Conservation (phyloP, 2,113 vertebrate species). For the Talpa occidentalis region DNA sequence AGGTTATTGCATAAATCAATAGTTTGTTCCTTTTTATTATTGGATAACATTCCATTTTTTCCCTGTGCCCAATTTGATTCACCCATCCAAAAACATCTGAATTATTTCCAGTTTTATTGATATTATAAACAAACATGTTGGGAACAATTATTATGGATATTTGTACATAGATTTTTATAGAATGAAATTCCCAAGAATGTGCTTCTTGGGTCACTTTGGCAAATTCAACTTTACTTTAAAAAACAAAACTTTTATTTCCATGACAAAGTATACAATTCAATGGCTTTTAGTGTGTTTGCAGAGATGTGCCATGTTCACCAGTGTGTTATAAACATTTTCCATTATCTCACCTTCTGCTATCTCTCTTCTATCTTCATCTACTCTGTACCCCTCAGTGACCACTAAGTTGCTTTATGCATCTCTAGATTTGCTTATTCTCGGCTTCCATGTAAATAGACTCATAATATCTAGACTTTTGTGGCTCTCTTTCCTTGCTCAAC, state of each 20-base stretch:
- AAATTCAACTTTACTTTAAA: not conserved
- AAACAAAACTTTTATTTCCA: not conserved
- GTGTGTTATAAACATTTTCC: not conserved
- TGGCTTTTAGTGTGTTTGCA: not conserved
- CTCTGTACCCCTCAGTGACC: not conserved
- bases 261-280: not conserved
- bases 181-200: not conserved
- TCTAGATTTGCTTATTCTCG: not conserved
- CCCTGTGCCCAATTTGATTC: not conserved
- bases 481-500: not conserved
- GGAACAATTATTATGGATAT: not conserved
- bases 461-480: not conserved
- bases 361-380: not conserved
- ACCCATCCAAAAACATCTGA: not conserved
- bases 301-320: not conserved
- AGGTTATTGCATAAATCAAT: not conserved
- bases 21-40: not conserved
- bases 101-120: not conserved
- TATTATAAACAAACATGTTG: not conserved
- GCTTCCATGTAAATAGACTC: not conserved
- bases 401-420: not conserved
- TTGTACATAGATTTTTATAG: not conserved
- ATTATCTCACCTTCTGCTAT: not conserved
- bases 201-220: not conserved
- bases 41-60: not conserved